Base-by-base conservation (phyloP, 2,888 invertebrate species). In the Drosophila mimetica region DNA sequence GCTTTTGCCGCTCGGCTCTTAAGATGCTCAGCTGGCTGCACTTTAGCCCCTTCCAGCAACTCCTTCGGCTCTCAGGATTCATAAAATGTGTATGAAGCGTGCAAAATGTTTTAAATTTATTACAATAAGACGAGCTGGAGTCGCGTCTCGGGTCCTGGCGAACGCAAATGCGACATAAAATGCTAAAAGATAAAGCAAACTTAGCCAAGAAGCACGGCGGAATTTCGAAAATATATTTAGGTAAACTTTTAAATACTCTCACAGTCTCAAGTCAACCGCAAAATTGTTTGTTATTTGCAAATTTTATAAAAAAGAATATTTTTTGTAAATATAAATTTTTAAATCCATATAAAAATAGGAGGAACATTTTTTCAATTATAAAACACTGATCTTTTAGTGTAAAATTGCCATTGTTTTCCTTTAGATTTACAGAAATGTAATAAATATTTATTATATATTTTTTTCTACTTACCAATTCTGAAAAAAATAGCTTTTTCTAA, bases 51-150 rank as follows among this genome's bases (percentile, higher is more conserved):
- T 14, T 28, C 44, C 39, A 9, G 18, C 41, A 18, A 13, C 51
- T 46, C 47, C 77, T 71, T 55, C 77, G 64, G 44, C 64, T 64
- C 64, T 52, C 76, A 85, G 75, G 82, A 83, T 83, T 85, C 84
- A 85, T 85, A 85, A 85, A 84, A 82, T 85, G 78, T 86, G 85
- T 85, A 84, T 86, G 87, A 64, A 85, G 78, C 63, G 64, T 78
- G 79, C 77, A 86, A 85, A 85, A 86, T 86, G 87, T 85, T 84
- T 86, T 84, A 86, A 86, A 85, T 86, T 86, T 85, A 85, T 86
- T 86, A 86, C 84, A 85, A 86, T 80, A 85, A 82, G 78, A 78
- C 74, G 79, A 76, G 73, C 84, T 77, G 76, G 69, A 71, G 65
- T 74, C 61, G 58, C 55, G 51, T 52, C 64, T 36, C 63, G 48